phyloP scores from a whole-genome alignment of 1,140 invertebrate genomes.

The Zelostemma sp. region DNA sequence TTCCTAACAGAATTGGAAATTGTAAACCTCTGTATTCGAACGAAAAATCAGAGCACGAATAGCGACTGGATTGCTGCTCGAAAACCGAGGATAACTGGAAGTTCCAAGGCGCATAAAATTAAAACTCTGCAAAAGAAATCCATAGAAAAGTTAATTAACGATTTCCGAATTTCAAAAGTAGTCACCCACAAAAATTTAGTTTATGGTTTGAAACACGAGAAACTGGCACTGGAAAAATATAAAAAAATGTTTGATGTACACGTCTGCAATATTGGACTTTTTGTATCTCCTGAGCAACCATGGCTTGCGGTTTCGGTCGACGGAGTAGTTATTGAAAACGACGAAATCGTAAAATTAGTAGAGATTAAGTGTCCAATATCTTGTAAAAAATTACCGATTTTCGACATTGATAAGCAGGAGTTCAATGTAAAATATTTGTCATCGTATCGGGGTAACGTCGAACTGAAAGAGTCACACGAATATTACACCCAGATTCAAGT shows the following conservation, averaged over 20 bases:
- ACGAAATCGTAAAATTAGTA: too few species aligned
- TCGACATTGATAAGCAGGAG: too few species aligned
- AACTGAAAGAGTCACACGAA: too few species aligned
- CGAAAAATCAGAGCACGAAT: neutral
- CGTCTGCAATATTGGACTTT: constrained; percentile 32
- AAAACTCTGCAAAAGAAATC: constrained; percentile 31
- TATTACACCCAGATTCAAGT: too few species aligned
- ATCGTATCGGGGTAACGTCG: too few species aligned
- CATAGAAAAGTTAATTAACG: constrained; percentile 18
- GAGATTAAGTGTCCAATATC: too few species aligned
- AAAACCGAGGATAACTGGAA: constrained; percentile 32
- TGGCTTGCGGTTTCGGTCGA: constrained; percentile 44
- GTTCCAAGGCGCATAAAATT: constrained; percentile 40
- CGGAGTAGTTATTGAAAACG: constrained; percentile 37
- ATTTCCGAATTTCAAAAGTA: constrained; percentile 9
- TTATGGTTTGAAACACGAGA: constrained; percentile 24
- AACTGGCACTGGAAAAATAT: constrained; percentile 14
- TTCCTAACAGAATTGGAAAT: too few species aligned
- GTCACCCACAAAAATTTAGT: neutral
- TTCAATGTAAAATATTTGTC: constrained; percentile 14
- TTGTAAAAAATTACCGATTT: too few species aligned
- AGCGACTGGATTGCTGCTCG: neutral
- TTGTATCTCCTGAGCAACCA: constrained; percentile 33
- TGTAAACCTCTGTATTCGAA: too few species aligned
- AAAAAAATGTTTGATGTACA: constrained; percentile 15